Evolutionary conservation across 2,888 invertebrate species (phyloP), one percentile per base, ranked within the genome.

Genomic region (Mystacides longicornis): DNA sequence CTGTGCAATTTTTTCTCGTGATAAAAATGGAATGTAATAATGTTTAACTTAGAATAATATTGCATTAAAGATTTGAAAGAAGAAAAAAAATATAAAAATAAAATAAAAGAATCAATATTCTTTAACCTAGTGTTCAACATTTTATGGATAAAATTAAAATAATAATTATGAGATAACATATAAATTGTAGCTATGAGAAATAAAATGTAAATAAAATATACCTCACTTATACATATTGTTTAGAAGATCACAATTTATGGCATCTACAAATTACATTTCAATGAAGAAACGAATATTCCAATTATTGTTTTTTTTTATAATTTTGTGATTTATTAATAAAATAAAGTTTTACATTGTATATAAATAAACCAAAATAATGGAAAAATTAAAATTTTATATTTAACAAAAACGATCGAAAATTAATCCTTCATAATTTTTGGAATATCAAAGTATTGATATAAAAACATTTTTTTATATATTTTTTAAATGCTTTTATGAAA

Each of bases 201-300:
- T 37, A n/a, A 3, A 37, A n/a, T 37, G 16, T 37, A n/a, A 37
- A 7, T 7, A 37, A n/a, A n/a, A 23, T 23, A 20, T 23, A 48
- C 43, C 23, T 48, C 48, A 48, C 48, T 48, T 49, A 37, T 37
- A 57, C 45, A n/a, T n/a, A n/a, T 56, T 59, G 47, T 52, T 57
- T 60, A n/a, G 51, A 55, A 57, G 57, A 60, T 60, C 60, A 60
- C 60, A 60, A 60, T 58, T 51, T 60, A 60, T 60, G 60, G 60
- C 60, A 58, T 37, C 37, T 37, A 37, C 37, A 37, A n/a, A 27
- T 27, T 27, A 37, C 37, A n/a, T n/a, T n/a, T n/a, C n/a, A n/a
- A n/a, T 54, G 48, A 48, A 33, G 37, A 21, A 53, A 42, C 27
- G 5, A 7, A 37, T 14, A 37, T 37, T 37, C 14, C 16, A 37